Base-by-base conservation (phyloP, 2,888 invertebrate species). In the Tachina fera region DNA sequence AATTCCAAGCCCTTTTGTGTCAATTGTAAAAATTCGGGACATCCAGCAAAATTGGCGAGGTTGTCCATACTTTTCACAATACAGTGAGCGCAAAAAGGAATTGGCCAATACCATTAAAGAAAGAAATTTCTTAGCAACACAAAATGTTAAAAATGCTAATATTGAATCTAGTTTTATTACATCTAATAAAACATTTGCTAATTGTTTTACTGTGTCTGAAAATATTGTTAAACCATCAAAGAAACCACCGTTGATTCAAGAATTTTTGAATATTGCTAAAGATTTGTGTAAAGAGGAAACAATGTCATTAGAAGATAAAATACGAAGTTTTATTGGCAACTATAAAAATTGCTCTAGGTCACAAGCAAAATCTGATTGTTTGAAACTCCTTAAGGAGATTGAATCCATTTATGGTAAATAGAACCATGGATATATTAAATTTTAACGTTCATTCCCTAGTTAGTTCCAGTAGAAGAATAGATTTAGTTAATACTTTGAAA, bases 221-320 rank as follows among this genome's bases (percentile, higher is more conserved):
- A 4, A 49, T 8, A 22, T 2, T 22, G 3, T 22, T 22, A 22
- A 22, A 22, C 49, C 22, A 22, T 22, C 22, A 22, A 22, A 22
- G 22, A 22, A 22, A 3, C 22, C 22, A 22, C 22, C 22, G 22
- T 22, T 22, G 3, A 22, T 22, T 22, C 22, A 22, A 3, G 22
- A 22, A 39, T 51, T 51, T 70, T 41, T 53, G 19, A 70, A 41
- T 5, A 67, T 67, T 49, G 31, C 67, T 14, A 49, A 11, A 49
- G 49, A 31, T 8, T 31, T 67, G 10, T 70, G 41, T 53, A 53
- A 70, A 53, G 41, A 53, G 1, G 53, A 70, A 53, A 41, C 68
- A 6, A 13, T 70, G 11, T 53, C 41, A 22, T 70, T 70, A 16
- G 68, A 70, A 41, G 53, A 41, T 70, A 70, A 51, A 70, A 53